Conservation (phyloP, 2,797 vertebrate genomes). For the Nothura maculosa region DNA sequence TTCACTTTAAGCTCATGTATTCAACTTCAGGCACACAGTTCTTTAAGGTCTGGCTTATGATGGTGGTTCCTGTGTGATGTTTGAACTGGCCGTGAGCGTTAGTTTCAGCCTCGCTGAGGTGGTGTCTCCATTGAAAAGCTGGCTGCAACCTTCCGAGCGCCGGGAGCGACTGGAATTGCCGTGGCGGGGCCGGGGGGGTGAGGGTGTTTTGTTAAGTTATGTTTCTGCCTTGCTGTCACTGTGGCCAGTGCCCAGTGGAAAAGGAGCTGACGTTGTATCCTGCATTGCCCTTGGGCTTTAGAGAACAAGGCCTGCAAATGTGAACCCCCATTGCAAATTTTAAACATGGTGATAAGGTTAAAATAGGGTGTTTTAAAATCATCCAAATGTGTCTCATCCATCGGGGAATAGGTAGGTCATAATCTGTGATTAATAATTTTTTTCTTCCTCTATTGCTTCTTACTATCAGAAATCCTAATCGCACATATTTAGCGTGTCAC, state of each 20-base stretch:
- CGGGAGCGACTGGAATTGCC: conserved; percentile 60
- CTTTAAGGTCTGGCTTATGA: conserved; percentile 22
- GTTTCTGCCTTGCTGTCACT: conserved; percentile 34
- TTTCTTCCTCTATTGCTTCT: background rate
- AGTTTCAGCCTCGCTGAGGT: conserved; percentile 62
- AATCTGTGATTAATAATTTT: background rate
- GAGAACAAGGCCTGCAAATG: background rate
- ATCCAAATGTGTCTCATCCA: background rate
- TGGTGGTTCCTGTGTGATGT: conserved; percentile 49
- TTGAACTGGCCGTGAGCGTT: conserved; percentile 66
- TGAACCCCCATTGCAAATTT: background rate
- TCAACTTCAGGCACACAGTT: background rate
- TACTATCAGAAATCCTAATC: background rate
- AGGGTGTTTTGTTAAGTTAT: conserved; percentile 50
- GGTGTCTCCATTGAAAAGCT: conserved; percentile 50
- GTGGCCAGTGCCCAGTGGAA: conserved; percentile 35
- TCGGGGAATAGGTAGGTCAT: background rate
- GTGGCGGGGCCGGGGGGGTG: background rate
- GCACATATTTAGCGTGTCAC: background rate
- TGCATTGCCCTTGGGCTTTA: conserved; percentile 51
- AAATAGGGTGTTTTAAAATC: background rate
- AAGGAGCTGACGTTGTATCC: conserved; percentile 57
- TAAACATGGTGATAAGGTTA: background rate
- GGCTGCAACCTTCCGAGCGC: conserved; percentile 59
- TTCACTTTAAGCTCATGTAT: background rate